Conservation (phyloP, 2,797 vertebrate genomes). For the Acropternis orthonyx region DNA sequence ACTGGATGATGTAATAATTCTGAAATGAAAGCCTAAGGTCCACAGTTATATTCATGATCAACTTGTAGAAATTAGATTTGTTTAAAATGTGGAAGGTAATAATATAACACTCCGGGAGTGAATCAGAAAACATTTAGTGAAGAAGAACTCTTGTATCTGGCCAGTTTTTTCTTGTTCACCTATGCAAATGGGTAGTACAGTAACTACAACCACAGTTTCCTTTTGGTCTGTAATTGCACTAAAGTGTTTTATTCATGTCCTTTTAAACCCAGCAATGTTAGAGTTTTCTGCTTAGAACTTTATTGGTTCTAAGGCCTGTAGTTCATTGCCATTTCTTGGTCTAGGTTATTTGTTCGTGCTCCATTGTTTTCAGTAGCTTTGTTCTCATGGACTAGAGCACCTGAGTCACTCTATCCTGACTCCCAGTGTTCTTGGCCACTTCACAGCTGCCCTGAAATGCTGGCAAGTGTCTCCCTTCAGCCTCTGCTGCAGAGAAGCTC, state of each 20-base stretch:
- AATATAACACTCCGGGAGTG: neutral
- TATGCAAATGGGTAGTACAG: neutral
- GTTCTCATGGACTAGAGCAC: neutral
- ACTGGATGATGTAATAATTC: neutral
- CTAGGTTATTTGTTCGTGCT: neutral
- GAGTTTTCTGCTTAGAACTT: neutral
- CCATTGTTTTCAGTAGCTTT: neutral
- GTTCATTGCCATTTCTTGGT: neutral
- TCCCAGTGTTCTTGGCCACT: neutral
- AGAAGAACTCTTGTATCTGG: neutral
- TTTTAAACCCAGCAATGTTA: neutral
- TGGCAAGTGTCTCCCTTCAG: neutral
- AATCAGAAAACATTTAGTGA: neutral
- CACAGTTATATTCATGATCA: neutral
- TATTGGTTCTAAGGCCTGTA: neutral
- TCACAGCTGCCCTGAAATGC: neutral
- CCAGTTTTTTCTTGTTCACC: neutral
- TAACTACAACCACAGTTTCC: neutral
- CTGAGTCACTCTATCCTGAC: accelerated
- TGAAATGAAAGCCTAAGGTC: neutral
- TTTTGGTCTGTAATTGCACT: neutral
- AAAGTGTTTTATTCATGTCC: neutral
- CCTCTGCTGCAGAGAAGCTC: neutral
- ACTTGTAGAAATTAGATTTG: neutral
- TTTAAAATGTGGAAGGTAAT: neutral